phyloP scores from a whole-genome alignment of 2,888 invertebrate species.

The Dolichomitus sp. region DNA sequence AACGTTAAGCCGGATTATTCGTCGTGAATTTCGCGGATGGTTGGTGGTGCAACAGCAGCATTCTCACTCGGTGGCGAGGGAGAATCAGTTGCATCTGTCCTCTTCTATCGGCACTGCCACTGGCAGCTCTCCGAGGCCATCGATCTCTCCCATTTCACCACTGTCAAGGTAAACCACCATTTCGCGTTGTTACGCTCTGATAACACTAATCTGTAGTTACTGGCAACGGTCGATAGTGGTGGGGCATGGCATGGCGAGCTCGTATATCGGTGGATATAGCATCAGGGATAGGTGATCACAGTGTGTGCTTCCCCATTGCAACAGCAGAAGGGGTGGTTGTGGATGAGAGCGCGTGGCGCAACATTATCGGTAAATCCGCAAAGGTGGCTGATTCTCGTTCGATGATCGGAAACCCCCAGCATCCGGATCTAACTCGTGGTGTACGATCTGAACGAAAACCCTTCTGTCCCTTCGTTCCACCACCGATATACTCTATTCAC shows the following conservation, averaged over 20 bases:
- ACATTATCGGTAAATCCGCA: slow-evolving; percentile 84
- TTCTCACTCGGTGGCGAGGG: slow-evolving; percentile 51
- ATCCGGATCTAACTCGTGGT: not conserved
- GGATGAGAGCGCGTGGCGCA: slow-evolving; percentile 65
- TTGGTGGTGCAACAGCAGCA: slow-evolving; percentile 46
- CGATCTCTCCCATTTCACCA: slow-evolving; percentile 77
- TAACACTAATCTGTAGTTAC: slow-evolving; percentile 86
- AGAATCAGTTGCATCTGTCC: slow-evolving; percentile 14
- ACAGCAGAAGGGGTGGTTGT: slow-evolving; percentile 12
- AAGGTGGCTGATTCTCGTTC: slow-evolving; percentile 73
- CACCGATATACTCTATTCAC: not conserved
- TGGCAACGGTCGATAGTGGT: slow-evolving; percentile 79
- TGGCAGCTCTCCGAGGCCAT: slow-evolving; percentile 37
- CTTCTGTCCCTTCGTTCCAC: slow-evolving; percentile 29
- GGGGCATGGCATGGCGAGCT: slow-evolving; percentile 63
- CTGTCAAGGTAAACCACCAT: slow-evolving; percentile 85
- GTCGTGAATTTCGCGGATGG: slow-evolving; percentile 57
- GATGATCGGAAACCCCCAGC: slow-evolving; percentile 5
- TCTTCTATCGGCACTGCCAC: slow-evolving; percentile 19
- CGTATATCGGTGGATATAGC: slow-evolving; percentile 74
- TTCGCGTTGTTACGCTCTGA: slow-evolving; percentile 84
- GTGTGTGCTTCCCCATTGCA: slow-evolving; percentile 10
- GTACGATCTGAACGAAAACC: slow-evolving; percentile 17
- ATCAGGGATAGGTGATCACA: slow-evolving; percentile 27
- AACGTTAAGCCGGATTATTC: slow-evolving; percentile 65